Conservation (phyloP, 1,140 invertebrate genomes). For the Caenorhabditis inopinata region DNA sequence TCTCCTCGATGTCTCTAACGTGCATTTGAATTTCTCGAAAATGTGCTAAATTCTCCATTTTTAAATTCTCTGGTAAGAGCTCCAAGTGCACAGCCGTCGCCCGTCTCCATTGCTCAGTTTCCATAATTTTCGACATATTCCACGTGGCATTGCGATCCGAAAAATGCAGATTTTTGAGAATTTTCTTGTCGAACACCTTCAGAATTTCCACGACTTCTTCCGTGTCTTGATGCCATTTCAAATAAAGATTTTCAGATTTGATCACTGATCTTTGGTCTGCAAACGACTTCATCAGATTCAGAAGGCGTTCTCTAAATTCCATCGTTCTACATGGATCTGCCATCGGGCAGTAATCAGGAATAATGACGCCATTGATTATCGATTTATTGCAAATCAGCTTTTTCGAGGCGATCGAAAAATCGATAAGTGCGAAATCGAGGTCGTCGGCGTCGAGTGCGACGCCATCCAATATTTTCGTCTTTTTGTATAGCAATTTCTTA, state of each 20-base stretch:
- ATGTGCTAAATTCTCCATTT: background rate
- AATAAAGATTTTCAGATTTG: background rate
- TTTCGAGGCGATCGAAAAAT: background rate
- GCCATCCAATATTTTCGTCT: background rate
- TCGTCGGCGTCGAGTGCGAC: background rate
- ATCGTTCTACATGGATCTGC: background rate
- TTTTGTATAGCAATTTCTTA: background rate
- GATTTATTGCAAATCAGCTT: background rate
- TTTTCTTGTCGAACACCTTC: background rate
- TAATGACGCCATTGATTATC: background rate
- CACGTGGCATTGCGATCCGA: background rate
- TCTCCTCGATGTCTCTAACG: background rate
- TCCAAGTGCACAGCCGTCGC: background rate
- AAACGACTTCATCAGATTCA: background rate
- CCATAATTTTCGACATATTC: background rate
- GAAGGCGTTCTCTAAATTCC: background rate
- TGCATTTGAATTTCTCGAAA: constrained; percentile 2
- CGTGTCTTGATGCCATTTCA: background rate
- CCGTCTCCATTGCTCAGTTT: background rate
- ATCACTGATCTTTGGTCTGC: background rate
- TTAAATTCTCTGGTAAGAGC: background rate
- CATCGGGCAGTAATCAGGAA: background rate
- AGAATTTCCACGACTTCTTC: background rate
- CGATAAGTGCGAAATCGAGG: background rate
- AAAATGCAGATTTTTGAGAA: background rate